Evolutionary conservation across 1,140 invertebrate genomes (phyloP).

Genomic region (Melitaea cinxia): DNA sequence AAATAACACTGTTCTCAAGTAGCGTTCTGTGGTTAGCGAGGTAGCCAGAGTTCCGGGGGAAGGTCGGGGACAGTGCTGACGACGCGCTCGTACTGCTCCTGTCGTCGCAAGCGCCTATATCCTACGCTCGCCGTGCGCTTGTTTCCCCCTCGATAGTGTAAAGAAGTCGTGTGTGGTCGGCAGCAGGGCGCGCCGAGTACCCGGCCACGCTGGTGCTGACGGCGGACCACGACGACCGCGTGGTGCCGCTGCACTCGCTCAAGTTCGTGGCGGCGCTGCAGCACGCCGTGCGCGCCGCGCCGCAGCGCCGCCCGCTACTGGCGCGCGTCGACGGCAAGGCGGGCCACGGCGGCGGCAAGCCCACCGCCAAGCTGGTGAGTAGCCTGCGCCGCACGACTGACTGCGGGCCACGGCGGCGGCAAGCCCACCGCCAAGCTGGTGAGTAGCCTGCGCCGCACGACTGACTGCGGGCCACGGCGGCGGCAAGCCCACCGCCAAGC

Average conservation of each 20-base stretch:
- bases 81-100: no score
- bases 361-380: constrained; percentile 90
- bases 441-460: constrained; percentile 34
- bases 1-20: no score
- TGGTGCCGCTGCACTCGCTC: constrained; percentile 96
- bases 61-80: no score
- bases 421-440: constrained; percentile 84
- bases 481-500: constrained; percentile 79
- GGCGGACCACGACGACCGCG: constrained; percentile 98
- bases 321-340: constrained; percentile 96
- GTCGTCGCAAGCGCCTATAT: no score
- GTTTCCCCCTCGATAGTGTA: no score
- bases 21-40: no score
- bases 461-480: constrained; percentile 84
- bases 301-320: constrained; percentile 94
- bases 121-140: no score
- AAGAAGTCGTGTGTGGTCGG: background rate
- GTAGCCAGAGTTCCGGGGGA: no score
- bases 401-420: constrained; percentile 71
- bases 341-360: constrained; percentile 98
- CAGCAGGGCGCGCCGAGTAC: constrained; percentile 85
- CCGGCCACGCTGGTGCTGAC: constrained; percentile 95
- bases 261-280: constrained; percentile 97
- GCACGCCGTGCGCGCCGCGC: constrained; percentile 84
- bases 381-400: constrained; percentile 80